Base-by-base conservation (phyloP, 2,888 invertebrate genomes). In the Agriopis marginaria region DNA sequence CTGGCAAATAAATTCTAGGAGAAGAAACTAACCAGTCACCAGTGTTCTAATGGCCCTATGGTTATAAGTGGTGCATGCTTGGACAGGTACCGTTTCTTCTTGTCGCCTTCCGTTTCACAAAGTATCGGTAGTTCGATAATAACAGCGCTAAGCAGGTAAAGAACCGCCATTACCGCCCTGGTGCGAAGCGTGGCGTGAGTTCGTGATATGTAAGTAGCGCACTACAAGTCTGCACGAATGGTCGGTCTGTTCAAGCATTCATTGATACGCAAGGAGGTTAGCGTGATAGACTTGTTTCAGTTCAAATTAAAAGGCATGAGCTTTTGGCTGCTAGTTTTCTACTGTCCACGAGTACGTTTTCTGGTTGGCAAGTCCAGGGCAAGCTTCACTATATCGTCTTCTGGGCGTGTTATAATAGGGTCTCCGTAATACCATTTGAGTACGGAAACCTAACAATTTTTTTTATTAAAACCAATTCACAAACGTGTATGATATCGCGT, bases 221-320 rank as follows among this genome's bases (percentile, higher is more conserved):
- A 42, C n/a, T 51, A n/a, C 53, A 44, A 45, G 44, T 61, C 11
- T 42, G 61, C 61, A 50, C 61, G 50, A 61, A 61, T 47, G 14
- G 40, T 40, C 17, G 68, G 68, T 63, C 70, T 61, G 78, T 79
- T 82, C 85, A 85, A 84, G 83, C 81, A 77, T 83, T 78, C 77
- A 76, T 83, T 83, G 78, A 82, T 82, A 81, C 80, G 80, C 80
- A 84, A 83, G 77, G 79, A 79, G 82, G 84, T 83, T 84, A 83
- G 79, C 82, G 82, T 81, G 82, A 80, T 75, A 72, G 75, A 63
- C 68, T 50, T 54, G 49, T 42, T 58, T 61, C 49, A 53, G 45
- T 7, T 6, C 6, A 61, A 54, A 63, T 69, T 65, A 56, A 42
- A 70, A 70, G 70, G 8, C 59, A 70, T 55, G 54, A 63, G 63